phyloP scores from a whole-genome alignment of 2,113 vertebrate species.

The Thalassoma bifasciatum region DNA sequence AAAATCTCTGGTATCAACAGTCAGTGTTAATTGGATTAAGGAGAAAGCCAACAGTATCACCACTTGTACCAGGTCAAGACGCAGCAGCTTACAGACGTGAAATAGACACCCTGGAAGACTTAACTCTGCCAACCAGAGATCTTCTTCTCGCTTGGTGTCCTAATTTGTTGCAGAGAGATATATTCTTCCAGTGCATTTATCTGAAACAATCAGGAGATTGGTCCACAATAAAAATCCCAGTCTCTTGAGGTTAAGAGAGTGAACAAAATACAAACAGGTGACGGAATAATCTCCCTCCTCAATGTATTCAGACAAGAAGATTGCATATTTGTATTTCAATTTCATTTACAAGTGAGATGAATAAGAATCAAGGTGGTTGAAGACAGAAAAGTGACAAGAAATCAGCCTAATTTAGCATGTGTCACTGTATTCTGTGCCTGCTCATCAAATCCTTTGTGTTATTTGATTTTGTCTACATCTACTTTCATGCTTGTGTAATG shows the following conservation, averaged over 20 bases:
- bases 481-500: not conserved
- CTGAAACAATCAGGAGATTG: too few species aligned
- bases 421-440: not conserved
- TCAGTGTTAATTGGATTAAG: constrained; percentile 72
- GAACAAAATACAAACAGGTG: not conserved
- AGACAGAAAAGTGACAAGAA: not conserved
- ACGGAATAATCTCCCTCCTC: too few species aligned
- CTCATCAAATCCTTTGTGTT: constrained; percentile 1
- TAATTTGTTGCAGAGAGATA: not conserved
- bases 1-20: constrained; percentile 51
- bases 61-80: constrained; percentile 40
- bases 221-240: not conserved
- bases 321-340: not conserved
- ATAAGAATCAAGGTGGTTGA: too few species aligned
- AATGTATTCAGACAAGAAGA: not conserved
- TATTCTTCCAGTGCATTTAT: not conserved
- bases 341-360: not conserved
- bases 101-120: constrained; percentile 19
- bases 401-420: not conserved
- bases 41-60: constrained; percentile 32
- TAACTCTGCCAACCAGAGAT: constrained; percentile 7
- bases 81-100: constrained; percentile 32
- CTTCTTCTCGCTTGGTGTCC: constrained; percentile 19
- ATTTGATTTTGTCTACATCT: not conserved
- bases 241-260: not conserved